Evolutionary conservation across 2,888 invertebrate species (phyloP), one percentile per base, ranked within the genome.

Genomic region (Parelbella ahira): DNA sequence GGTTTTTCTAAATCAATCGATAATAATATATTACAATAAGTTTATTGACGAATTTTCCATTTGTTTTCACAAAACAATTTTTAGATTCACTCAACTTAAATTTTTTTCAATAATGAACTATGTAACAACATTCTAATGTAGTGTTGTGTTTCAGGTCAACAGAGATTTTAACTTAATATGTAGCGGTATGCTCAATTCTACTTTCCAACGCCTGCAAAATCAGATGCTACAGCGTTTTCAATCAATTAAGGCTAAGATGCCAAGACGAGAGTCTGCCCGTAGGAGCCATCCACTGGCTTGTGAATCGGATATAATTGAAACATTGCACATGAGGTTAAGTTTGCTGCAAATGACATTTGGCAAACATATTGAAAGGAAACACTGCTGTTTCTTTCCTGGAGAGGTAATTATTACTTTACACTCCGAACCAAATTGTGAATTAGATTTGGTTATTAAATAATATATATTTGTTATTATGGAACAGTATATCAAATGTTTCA

Each of bases 331-430:
- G 93, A 90, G 97, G 52, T 89, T 97, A 34, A 96, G 96, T 37
- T 84, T 97, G 43, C 87, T 97, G 48, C 96, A 96, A 80, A 97
- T 97, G 97, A 94, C 96, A 9, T 96, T 97, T 86, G 96, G 96
- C 36, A 97, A 97, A 81, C 97, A 97, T 73, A 97, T 97, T 68
- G 97, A 97, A 73, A 90, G 95, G 59, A 95, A 94, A 68, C 94
- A 97, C 67, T 96, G 96, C 72, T 97, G 97, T 81, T 97, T 97
- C 79, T 97, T 97, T 68, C 96, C 97, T 29, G 97, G 97, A 76
- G 96, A 96, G 90, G 95, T 95, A 88, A 15, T 15, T 15, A 3
- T 15, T 15, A 15, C 15, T 15, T 15, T 15, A 15, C 15, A n/a
- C n/a, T n/a, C n/a, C n/a, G n/a, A n/a, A n/a, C n/a, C n/a, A n/a